phyloP scores from a whole-genome alignment of 2,888 invertebrate genomes.

The Myopa tessellatipennis region DNA sequence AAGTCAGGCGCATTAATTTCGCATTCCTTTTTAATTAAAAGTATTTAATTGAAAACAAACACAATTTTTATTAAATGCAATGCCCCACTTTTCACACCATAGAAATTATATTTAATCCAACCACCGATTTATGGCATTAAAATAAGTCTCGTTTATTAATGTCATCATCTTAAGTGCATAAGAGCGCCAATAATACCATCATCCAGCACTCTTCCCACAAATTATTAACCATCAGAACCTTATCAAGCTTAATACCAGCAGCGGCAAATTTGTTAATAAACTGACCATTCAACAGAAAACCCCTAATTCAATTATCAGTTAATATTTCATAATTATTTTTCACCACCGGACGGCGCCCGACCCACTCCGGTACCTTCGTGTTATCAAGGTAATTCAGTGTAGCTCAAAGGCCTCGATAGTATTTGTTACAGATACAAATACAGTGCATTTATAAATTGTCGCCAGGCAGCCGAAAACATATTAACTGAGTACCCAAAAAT shows the following conservation, averaged over 20 bases:
- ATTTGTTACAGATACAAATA: slow-evolving; percentile 15
- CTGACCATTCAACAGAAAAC: slow-evolving; percentile 10
- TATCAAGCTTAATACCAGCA: not conserved
- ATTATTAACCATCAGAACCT: not conserved
- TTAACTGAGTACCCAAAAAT: slow-evolving; percentile 14
- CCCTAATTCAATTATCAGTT: slow-evolving; percentile 60
- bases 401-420: not conserved
- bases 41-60: too few relatives aligned
- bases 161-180: slow-evolving; percentile 5
- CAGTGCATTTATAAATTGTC: slow-evolving; percentile 27
- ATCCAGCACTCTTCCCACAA: not conserved
- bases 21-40: too few relatives aligned
- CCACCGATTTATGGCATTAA: too few relatives aligned
- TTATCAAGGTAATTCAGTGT: not conserved
- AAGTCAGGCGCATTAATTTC: too few relatives aligned
- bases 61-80: too few relatives aligned
- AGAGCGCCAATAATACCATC: not conserved
- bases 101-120: too few relatives aligned
- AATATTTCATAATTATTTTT: slow-evolving; percentile 56
- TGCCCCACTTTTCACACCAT: too few relatives aligned
- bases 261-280: slow-evolving; percentile 21
- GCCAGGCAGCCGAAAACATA: not conserved
- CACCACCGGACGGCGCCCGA: slow-evolving; percentile 18
- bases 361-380: not conserved
- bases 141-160: not conserved